Evolutionary conservation across 2,113 vertebrate genomes (phyloP).

Genomic region (Nibea albiflora): DNA sequence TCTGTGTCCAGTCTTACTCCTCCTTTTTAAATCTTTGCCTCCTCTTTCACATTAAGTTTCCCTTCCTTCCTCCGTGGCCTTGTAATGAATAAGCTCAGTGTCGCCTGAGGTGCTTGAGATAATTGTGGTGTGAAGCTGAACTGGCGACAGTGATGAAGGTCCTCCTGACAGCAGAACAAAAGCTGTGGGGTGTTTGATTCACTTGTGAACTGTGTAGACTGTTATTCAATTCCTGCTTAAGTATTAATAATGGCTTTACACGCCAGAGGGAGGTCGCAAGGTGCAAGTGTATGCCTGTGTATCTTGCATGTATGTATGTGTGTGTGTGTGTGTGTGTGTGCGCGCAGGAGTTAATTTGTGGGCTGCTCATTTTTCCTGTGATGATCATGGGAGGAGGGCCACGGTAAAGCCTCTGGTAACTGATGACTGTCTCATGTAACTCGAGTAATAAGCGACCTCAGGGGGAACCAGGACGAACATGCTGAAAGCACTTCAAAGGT

Average conservation of each 20-base stretch:
- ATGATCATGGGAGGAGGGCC: slow-evolving; percentile 42
- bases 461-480: slow-evolving; percentile 2
- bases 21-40: slow-evolving; percentile 52
- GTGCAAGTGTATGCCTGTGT: slow-evolving; percentile 60
- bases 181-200: slow-evolving; percentile 75
- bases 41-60: slow-evolving; percentile 30
- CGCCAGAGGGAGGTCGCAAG: slow-evolving; percentile 67
- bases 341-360: slow-evolving; percentile 42
- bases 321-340: slow-evolving; percentile 19
- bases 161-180: slow-evolving; percentile 74
- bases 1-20: slow-evolving; percentile 14
- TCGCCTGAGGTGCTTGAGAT: slow-evolving; percentile 50
- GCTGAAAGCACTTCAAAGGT: slow-evolving; percentile 29
- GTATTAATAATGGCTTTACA: slow-evolving; percentile 83
- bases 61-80: slow-evolving; percentile 11
- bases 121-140: slow-evolving; percentile 54
- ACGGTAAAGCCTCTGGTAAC: slow-evolving; percentile 55
- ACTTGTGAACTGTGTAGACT: slow-evolving; percentile 71
- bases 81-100: slow-evolving; percentile 31
- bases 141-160: slow-evolving; percentile 55
- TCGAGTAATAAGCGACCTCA: slow-evolving; percentile 19
- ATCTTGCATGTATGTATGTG: slow-evolving; percentile 7
- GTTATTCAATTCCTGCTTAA: slow-evolving; percentile 84
- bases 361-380: slow-evolving; percentile 67
- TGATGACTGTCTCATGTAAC: slow-evolving; percentile 57